Percentiles rank a stretch among this genome's conserved stretches.
These are phyloP conservation scores for Eretmocerus hayati DNA, from an alignment of 2,888 invertebrate species.

Conservation along the genomic window DNA sequence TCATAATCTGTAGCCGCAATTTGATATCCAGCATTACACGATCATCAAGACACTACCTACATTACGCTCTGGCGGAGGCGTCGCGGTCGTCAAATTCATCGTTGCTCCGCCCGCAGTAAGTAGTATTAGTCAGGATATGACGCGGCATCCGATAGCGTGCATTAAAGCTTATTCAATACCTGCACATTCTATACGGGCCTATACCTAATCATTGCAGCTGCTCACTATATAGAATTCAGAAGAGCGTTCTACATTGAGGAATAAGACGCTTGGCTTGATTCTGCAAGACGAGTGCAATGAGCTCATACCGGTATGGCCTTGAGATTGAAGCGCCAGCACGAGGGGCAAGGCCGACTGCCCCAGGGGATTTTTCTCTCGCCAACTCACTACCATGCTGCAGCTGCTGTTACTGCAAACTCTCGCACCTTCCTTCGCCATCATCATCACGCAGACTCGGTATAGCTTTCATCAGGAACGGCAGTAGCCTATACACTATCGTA, in stretches of 20 bases:
- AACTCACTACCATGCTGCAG: background rate
- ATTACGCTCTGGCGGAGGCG: too few relatives aligned
- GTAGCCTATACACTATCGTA: too few relatives aligned
- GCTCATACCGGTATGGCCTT: conserved; percentile 43
- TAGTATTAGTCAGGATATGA: conserved; percentile 19
- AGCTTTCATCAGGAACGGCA: too few relatives aligned
- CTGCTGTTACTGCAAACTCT: conserved; percentile 1
- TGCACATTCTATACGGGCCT: background rate
- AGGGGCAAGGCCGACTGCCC: conserved; percentile 46
- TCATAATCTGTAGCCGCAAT: too few relatives aligned
- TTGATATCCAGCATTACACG: too few relatives aligned
- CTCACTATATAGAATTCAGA: too few relatives aligned
- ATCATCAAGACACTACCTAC: too few relatives aligned
- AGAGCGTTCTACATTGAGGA: too few relatives aligned
- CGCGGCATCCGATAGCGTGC: conserved; percentile 1
- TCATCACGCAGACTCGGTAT: background rate
- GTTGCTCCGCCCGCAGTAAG: conserved; percentile 9
- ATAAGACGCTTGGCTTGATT: too few relatives aligned
- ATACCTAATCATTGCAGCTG: too few relatives aligned
- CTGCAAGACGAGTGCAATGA: conserved; percentile 45
- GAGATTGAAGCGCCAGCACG: conserved; percentile 40
- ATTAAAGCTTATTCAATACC: background rate
- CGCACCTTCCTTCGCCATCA: background rate
- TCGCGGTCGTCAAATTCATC: too few relatives aligned
- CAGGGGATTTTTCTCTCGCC: conserved; percentile 31